Base-by-base conservation (phyloP, 2,113 vertebrate species). In the Maccullochella peelii region DNA sequence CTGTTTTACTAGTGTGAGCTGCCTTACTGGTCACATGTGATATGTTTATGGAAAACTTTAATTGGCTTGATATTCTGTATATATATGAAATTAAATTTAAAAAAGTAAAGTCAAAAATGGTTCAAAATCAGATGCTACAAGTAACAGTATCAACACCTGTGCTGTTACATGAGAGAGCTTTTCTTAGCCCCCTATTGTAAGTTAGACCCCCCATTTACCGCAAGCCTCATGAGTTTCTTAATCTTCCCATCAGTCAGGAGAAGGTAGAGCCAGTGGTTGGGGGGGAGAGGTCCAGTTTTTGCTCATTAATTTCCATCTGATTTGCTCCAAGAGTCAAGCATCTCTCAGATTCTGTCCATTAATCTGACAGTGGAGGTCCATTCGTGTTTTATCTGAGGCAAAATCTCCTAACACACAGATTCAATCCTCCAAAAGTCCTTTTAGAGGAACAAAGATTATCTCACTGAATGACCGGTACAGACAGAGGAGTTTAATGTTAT, bases 181-280 rank as follows among this genome's bases (percentile, higher is more conserved):
- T 67, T 69, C 27, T 18, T 4, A 78, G 8, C 55, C 44, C 27
- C 54, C 59, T 44, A 0, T 67, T 79, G 79, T 73, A 86, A 71
- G 55, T 67, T 73, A 50, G 70, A 78, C 80, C 85, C 79, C 81
- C 76, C 90, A 70, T 94, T 94, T 92, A 93, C 86, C 86, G 77
- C 93, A 95, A 94, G 95, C 87, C 92, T 95, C 92, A 95, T 94
- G 90, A 94, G 89, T 77, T 94, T 91, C 91, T 91, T 95, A 95
- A 95, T 95, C 94, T 95, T 93, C 91, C 93, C 93, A 86, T 93
- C 91, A 91, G 94, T 88, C 92, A 89, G 82, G 86, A 88, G 85
- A 83, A 90, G 85, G 86, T 79, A 89, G 84, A 92, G 77, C 62
- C 63, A 83, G 83, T 78, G 83, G 87, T 87, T 73, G 80, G 25